Percentiles rank a stretch among this genome's conserved stretches.
phyloP scores from a whole-genome alignment of 2,888 invertebrate species.

The Dendrolimus pini region DNA sequence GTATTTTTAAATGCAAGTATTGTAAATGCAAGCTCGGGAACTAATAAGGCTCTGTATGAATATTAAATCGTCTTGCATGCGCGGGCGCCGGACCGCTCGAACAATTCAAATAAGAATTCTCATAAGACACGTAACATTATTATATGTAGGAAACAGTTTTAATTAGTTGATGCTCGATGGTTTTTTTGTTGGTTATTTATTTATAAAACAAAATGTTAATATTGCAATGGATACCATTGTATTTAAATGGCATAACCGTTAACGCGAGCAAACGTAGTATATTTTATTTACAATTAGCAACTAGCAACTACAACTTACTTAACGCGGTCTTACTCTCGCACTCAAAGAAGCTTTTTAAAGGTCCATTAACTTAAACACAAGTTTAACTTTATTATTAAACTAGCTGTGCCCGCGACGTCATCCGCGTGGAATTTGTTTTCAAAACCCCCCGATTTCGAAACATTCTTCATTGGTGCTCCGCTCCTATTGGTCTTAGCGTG shows the following conservation, averaged over 20 bases:
- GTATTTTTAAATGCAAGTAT: not conserved
- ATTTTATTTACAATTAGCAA: too few species aligned
- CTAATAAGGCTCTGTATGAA: not conserved
- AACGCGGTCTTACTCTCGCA: too few species aligned
- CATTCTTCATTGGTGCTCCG: too few species aligned
- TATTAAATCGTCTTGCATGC: constrained; percentile 22
- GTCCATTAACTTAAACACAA: too few species aligned
- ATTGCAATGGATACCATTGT: not conserved
- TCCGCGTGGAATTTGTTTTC: too few species aligned
- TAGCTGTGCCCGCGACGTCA: too few species aligned
- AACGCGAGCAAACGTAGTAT: too few species aligned
- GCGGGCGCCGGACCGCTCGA: constrained; percentile 15
- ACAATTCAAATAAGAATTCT: constrained; percentile 26
- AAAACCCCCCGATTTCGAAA: too few species aligned
- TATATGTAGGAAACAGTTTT: constrained; percentile 2
- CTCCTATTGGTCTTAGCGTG: too few species aligned
- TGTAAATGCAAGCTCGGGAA: not conserved
- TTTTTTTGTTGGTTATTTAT: not conserved
- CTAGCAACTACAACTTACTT: too few species aligned
- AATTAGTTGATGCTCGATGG: not conserved
- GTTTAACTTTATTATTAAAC: too few species aligned
- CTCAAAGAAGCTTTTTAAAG: too few species aligned
- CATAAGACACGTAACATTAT: constrained; percentile 11
- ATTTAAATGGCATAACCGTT: not conserved
- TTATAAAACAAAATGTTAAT: not conserved